These are phyloP conservation scores for Hartigia nigra DNA, from an alignment of 2,888 invertebrate genomes.

Conservation along the genomic window DNA sequence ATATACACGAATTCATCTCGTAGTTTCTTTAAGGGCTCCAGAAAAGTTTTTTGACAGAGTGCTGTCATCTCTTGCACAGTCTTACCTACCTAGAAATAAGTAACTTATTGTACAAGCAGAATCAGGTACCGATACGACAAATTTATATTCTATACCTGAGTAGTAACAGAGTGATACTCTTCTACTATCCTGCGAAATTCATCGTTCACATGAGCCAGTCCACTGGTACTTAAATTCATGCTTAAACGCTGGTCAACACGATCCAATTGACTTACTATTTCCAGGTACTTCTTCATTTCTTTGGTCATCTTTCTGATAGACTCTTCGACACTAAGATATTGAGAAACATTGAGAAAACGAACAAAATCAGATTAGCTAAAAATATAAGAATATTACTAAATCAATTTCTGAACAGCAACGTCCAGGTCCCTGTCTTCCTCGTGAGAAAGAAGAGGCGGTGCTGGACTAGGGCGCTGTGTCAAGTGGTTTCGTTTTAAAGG, in stretches of 20 bases:
- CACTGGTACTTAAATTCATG: slow-evolving; percentile 61
- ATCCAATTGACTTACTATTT: slow-evolving; percentile 53
- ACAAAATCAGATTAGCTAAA: neutral
- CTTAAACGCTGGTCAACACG: slow-evolving; percentile 63
- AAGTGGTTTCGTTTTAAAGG: slow-evolving; percentile 55
- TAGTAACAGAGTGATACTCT: slow-evolving; percentile 65
- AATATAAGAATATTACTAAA: slow-evolving; percentile 47
- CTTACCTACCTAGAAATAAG: slow-evolving; percentile 50
- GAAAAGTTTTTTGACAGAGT: slow-evolving; percentile 59
- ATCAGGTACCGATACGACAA: neutral
- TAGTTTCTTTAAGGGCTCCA: slow-evolving; percentile 65
- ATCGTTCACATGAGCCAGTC: slow-evolving; percentile 62
- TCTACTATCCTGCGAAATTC: slow-evolving; percentile 63
- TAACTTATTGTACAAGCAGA: neutral
- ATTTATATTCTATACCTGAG: slow-evolving; percentile 45
- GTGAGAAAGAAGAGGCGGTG: slow-evolving; percentile 53
- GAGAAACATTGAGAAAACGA: neutral
- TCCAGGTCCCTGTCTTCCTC: slow-evolving; percentile 60
- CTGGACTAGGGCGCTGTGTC: slow-evolving; percentile 56
- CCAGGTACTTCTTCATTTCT: slow-evolving; percentile 63
- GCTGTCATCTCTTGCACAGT: slow-evolving; percentile 53
- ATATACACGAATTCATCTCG: slow-evolving; percentile 58
- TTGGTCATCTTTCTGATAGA: slow-evolving; percentile 60
- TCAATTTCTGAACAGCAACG: slow-evolving; percentile 59
- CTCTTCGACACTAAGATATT: slow-evolving; percentile 55